Conservation (phyloP, 2,113 vertebrate genomes). For the Okapia johnstoni region DNA sequence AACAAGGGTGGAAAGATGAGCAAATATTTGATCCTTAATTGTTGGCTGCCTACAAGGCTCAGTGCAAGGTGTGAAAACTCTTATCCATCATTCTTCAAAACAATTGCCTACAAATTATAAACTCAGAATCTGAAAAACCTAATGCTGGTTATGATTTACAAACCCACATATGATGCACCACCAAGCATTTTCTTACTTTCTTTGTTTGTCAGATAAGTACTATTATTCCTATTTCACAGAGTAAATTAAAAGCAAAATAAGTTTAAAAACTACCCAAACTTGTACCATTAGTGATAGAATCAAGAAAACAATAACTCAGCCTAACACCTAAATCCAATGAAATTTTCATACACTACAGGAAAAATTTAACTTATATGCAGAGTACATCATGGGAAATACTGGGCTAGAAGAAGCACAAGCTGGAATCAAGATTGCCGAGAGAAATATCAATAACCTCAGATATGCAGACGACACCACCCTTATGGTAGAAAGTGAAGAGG, state of each 20-base stretch:
- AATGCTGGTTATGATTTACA: not conserved
- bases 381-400: no score
- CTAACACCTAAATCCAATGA: not conserved
- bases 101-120: not conserved
- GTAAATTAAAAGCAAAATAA: not conserved
- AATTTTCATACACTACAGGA: not conserved
- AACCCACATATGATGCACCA: not conserved
- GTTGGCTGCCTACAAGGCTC: not conserved
- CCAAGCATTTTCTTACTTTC: not conserved
- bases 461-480: no score
- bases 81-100: not conserved
- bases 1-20: not conserved
- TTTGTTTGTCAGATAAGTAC: not conserved
- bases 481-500: no score
- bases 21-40: not conserved
- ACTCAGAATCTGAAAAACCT: not conserved
- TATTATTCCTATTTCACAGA: not conserved
- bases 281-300: not conserved
- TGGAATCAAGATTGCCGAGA: no score
- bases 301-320: not conserved
- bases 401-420: no score
- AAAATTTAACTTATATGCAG: not conserved
- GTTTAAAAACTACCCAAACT: not conserved
- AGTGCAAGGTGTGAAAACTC: not conserved
- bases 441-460: no score